Percentiles rank a stretch among this genome's conserved stretches.
These are phyloP conservation scores for Anoura caudifer DNA, from an alignment of 2,113 vertebrate species.

Conservation along the genomic window DNA sequence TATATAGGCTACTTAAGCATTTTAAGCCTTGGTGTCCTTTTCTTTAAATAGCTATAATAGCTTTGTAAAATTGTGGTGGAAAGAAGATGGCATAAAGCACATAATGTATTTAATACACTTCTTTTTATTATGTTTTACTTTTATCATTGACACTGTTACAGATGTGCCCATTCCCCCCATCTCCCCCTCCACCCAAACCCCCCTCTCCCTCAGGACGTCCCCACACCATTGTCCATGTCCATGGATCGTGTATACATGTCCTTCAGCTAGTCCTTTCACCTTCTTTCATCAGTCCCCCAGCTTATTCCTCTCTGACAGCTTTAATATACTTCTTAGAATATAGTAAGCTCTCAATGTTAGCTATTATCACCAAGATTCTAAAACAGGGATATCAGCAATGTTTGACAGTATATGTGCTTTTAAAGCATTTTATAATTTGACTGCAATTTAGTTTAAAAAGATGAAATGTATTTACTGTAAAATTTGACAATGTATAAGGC, in stretches of 20 bases:
- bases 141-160: too few relatives aligned
- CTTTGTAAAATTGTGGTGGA: background rate
- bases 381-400: background rate
- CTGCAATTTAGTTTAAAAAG: slow-evolving; percentile 6
- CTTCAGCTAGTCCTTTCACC: too few relatives aligned
- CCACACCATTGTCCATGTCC: too few relatives aligned
- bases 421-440: slow-evolving; percentile 15
- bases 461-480: background rate
- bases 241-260: too few relatives aligned
- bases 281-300: too few relatives aligned
- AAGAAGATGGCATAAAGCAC: background rate
- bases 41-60: slow-evolving; percentile 21
- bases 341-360: background rate
- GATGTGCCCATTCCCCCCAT: too few relatives aligned
- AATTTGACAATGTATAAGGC: background rate
- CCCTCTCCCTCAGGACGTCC: too few relatives aligned
- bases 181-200: too few relatives aligned
- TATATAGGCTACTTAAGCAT: background rate
- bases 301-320: too few relatives aligned
- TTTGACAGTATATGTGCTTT: slow-evolving; percentile 7
- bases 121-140: background rate
- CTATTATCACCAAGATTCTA: background rate
- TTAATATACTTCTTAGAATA: slow-evolving; percentile 9
- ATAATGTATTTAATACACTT: background rate
- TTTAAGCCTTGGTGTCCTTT: background rate